A percentile compares a stretch with the other conserved stretches of the same genome.
These are phyloP conservation scores for Ooceraea biroi DNA, from an alignment of 1,140 invertebrate species.

Conservation along the genomic window DNA sequence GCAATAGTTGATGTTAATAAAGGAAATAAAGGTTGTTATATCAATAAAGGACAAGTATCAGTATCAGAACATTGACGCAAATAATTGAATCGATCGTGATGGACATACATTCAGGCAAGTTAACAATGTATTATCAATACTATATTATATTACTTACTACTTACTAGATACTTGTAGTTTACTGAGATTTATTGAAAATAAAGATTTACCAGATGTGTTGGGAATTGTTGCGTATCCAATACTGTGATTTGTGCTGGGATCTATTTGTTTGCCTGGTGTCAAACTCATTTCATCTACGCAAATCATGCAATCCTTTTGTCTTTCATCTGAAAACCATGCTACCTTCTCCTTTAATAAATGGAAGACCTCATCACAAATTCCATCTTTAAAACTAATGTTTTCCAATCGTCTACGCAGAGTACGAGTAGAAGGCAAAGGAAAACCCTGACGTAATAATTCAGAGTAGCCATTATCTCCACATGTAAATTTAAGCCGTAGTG, in stretches of 20 bases:
- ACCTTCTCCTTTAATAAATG: not conserved
- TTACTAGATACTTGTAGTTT: no score
- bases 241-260: not conserved
- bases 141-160: no score
- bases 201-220: not conserved
- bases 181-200: no score
- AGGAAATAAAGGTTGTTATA: no score
- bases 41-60: no score
- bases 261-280: not conserved
- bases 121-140: no score
- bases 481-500: not conserved
- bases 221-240: slow-evolving; percentile 7
- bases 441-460: not conserved
- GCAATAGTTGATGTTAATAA: no score
- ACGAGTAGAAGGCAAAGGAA: slow-evolving; percentile 11
- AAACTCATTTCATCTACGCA: slow-evolving; percentile 7
- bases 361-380: slow-evolving; percentile 4
- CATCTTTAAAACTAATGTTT: not conserved
- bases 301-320: not conserved
- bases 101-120: no score
- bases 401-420: slow-evolving; percentile 13
- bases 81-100: no score
- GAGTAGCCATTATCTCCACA: slow-evolving; percentile 3
- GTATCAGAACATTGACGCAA: no score
- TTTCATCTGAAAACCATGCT: not conserved